These are phyloP conservation scores for Pollenia labialis DNA, from an alignment of 2,888 invertebrate genomes.

Conservation along the genomic window DNA sequence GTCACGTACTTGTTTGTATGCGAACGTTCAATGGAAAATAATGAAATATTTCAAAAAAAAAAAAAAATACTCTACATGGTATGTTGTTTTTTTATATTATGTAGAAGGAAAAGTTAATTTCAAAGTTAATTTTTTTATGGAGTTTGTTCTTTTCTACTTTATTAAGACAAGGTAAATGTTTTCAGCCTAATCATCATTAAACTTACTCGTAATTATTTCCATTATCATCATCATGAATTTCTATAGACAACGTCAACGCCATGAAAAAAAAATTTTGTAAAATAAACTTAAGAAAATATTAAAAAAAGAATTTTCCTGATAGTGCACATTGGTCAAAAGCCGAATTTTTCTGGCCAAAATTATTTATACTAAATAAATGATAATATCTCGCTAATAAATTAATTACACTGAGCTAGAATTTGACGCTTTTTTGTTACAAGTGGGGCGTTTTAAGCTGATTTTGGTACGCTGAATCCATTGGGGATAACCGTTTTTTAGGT, in stretches of 20 bases:
- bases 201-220: background rate
- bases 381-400: too few species aligned
- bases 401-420: too few species aligned
- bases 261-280: too few species aligned
- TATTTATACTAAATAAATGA: too few species aligned
- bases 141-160: background rate
- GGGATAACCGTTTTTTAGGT: too few species aligned
- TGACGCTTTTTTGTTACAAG: too few species aligned
- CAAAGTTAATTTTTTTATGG: background rate
- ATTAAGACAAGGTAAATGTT: background rate
- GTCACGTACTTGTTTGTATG: slow-evolving; percentile 5
- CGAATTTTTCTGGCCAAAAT: too few species aligned
- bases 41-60: too few species aligned
- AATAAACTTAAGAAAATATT: background rate
- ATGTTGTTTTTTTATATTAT: background rate
- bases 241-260: background rate
- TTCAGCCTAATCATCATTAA: background rate
- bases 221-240: background rate
- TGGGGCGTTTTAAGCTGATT: too few species aligned
- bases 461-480: too few species aligned
- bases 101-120: background rate
- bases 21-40: background rate
- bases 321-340: too few species aligned
- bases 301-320: too few species aligned
- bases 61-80: background rate